These are phyloP conservation scores for Suricata suricatta DNA, from an alignment of 2,113 vertebrate species.

Conservation along the genomic window DNA sequence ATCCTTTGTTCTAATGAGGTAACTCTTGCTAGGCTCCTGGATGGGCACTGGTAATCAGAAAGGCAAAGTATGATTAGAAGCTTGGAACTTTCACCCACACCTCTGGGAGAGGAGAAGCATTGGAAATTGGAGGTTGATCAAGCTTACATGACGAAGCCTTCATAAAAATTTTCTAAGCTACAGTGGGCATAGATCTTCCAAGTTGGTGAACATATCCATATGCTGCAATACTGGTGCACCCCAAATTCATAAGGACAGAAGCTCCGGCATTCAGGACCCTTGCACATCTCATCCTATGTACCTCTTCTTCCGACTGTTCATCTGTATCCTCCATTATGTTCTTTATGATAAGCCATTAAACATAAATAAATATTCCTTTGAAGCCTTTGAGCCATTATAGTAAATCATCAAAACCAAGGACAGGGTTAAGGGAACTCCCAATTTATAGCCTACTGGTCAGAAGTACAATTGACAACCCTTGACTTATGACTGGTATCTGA, in stretches of 20 bases:
- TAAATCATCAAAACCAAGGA: neutral
- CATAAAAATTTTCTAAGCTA: neutral
- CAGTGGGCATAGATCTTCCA: neutral
- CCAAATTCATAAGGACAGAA: neutral
- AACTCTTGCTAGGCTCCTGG: neutral
- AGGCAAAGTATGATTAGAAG: neutral
- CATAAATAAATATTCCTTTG: neutral
- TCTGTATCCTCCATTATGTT: neutral
- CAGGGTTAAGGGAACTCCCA: neutral
- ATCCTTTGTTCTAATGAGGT: neutral
- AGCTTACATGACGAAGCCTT: neutral
- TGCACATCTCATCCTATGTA: no score
- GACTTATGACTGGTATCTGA: neutral
- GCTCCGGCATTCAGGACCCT: neutral
- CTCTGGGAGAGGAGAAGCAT: neutral
- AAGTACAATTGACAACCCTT: neutral
- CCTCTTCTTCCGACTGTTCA: neutral
- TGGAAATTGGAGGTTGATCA: neutral
- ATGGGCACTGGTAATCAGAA: neutral
- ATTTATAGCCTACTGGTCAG: neutral
- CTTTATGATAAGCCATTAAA: neutral
- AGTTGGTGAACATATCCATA: neutral
- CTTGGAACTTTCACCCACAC: neutral
- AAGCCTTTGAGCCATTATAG: neutral
- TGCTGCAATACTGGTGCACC: rapidly evolving